Evolutionary conservation across 1,140 invertebrate genomes (phyloP), one percentile per base, ranked within the genome.

Genomic region (Cepaea nemoralis): DNA sequence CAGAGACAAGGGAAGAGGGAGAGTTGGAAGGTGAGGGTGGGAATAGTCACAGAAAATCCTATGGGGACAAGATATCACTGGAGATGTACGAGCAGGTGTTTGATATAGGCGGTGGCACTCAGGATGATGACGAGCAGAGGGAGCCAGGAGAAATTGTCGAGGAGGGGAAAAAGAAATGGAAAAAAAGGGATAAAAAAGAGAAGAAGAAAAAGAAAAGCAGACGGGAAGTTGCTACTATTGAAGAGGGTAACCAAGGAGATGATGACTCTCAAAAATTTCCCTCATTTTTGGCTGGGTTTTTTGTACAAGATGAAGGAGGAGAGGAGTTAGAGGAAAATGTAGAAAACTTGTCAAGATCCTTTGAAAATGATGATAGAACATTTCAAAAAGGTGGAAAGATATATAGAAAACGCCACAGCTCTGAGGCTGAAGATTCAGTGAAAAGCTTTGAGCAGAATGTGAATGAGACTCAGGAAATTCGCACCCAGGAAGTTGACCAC

Each of bases 211-310:
- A 77, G 33, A 77, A 77, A 66, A 63, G 10, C 31, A 59, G 40
- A 66, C 6, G 76, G n/a, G 76, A 77, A 40, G 76, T 77, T 10
- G 76, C 76, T 39, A 77, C 76, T 24, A 77, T 77, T 14, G 76
- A 77, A 39, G 76, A 77, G 33, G 76, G 76, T 24, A 66, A 39
- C n/a, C 76, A 77, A 66, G 76, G 76, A 10, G 76, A 77, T 59
- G 76, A 77, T 12, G 76, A 77, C 35, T 77, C 76, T 33, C 76
- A 77, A 66, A 77, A 77, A 39, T 77, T 77, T 39, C 76, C 76
- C 12, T 77, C 76, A 10, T 77, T 77, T 48, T 31, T 77, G 16
- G 76, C 76, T 66, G 76, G 76, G 3, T 77, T 77, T n/a, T n/a
- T n/a, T n/a, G n/a, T n/a, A n/a, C n/a, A n/a, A n/a, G n/a, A n/a